Conservation (phyloP, 2,113 vertebrate genomes). For the Gadus chalcogrammus region DNA sequence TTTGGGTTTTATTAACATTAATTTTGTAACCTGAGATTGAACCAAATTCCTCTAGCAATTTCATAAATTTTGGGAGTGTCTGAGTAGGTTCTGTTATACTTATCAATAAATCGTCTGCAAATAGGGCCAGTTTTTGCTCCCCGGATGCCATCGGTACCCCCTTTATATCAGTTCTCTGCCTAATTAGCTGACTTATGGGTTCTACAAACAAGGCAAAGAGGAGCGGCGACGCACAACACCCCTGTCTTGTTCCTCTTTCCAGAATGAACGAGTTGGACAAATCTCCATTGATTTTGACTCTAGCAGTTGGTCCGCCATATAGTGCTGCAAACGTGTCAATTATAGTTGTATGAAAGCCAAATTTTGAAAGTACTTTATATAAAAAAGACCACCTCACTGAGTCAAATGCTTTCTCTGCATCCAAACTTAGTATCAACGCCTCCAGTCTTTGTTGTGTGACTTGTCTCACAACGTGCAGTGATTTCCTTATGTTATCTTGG, state of each 20-base stretch:
- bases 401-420: not conserved
- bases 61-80: constrained; percentile 11
- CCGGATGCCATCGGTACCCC: not conserved
- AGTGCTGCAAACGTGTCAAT: constrained; percentile 7
- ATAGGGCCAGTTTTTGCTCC: constrained; percentile 10
- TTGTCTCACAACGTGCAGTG: constrained; percentile 1
- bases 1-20: constrained; percentile 12
- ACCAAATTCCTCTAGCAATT: not conserved
- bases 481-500: constrained; percentile 1
- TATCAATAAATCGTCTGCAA: not conserved
- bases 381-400: no score
- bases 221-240: not conserved
- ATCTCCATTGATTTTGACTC: constrained; percentile 10
- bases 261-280: not conserved
- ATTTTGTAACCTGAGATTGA: constrained; percentile 10
- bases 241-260: constrained; percentile 15
- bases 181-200: not conserved
- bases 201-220: not conserved
- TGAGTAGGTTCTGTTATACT: not conserved
- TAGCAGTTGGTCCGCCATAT: constrained; percentile 4
- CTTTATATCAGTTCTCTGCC: not conserved
- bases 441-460: not conserved
- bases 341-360: constrained; percentile 5
- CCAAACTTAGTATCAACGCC: constrained; percentile 7
- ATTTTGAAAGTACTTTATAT: no score